Evolutionary conservation across 2,888 invertebrate genomes (phyloP).

Genomic region (Prosapia bicincta): DNA sequence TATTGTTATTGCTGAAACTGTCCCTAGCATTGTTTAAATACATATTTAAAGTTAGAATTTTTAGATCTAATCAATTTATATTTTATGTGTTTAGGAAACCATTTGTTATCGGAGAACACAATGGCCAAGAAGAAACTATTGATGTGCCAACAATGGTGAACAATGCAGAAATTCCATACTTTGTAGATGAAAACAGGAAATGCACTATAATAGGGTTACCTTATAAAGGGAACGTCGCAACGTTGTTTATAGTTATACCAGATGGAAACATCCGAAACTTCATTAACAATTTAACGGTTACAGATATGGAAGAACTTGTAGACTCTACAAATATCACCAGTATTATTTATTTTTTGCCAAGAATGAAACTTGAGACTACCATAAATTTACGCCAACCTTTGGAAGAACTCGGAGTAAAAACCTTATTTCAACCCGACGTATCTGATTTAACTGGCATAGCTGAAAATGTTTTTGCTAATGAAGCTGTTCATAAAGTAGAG

Average conservation of each 20-base stretch:
- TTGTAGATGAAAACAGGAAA: slow-evolving; percentile 50
- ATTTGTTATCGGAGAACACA: slow-evolving; percentile 49
- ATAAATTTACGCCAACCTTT: slow-evolving; percentile 55
- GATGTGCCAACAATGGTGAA: slow-evolving; percentile 65
- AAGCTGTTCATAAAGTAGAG: slow-evolving; percentile 49
- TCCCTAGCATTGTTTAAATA: too few relatives aligned
- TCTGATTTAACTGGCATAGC: slow-evolving; percentile 61
- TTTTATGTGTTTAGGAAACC: slow-evolving; percentile 49
- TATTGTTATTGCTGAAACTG: too few relatives aligned
- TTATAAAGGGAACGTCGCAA: slow-evolving; percentile 60
- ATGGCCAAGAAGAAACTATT: slow-evolving; percentile 47
- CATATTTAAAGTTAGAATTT: too few relatives aligned
- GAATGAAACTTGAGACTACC: slow-evolving; percentile 64
- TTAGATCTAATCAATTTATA: too few relatives aligned
- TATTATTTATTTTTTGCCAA: slow-evolving; percentile 52
- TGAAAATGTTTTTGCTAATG: slow-evolving; percentile 36
- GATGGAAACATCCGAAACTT: slow-evolving; percentile 50
- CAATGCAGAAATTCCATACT: slow-evolving; percentile 57
- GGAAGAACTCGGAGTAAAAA: slow-evolving; percentile 55
- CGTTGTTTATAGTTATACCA: slow-evolving; percentile 66
- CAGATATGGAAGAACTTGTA: slow-evolving; percentile 41
- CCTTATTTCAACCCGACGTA: slow-evolving; percentile 57
- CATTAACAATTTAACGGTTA: slow-evolving; percentile 50
- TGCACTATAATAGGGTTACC: slow-evolving; percentile 65
- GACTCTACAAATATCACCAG: slow-evolving; percentile 54